Conservation (phyloP, 2,888 invertebrate genomes). For the Leptogaster cylindrica region DNA sequence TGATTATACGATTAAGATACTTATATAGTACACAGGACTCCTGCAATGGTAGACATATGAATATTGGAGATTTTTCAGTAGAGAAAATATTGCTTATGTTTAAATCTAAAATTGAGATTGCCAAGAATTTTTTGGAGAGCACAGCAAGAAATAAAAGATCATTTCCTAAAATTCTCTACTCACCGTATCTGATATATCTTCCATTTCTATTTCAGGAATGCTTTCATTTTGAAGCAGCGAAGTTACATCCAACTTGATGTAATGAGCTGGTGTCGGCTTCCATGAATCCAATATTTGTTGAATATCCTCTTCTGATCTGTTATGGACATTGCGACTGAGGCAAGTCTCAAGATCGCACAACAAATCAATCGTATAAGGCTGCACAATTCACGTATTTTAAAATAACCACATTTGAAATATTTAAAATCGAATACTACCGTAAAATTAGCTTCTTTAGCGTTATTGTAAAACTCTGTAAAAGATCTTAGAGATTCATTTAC, state of each 20-base stretch:
- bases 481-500: slow-evolving; percentile 81
- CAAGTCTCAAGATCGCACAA: slow-evolving; percentile 81
- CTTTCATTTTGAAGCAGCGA: slow-evolving; percentile 82
- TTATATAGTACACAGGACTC: no score
- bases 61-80: no score
- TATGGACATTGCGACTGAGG: slow-evolving; percentile 83
- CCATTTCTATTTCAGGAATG: slow-evolving; percentile 86
- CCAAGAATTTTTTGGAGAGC: no score
- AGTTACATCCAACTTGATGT: slow-evolving; percentile 81
- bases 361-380: slow-evolving; percentile 92
- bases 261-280: slow-evolving; percentile 80
- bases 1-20: no score
- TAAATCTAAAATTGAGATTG: no score
- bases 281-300: slow-evolving; percentile 74
- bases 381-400: slow-evolving; percentile 15
- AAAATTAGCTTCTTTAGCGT: slow-evolving; percentile 68
- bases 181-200: slow-evolving; percentile 68
- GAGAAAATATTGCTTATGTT: no score
- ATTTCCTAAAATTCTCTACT: no score
- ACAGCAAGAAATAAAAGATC: no score
- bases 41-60: no score
- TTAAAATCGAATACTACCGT: slow-evolving; percentile 56
- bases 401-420: no score
- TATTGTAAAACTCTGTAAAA: slow-evolving; percentile 88
- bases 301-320: slow-evolving; percentile 79